phyloP scores from a whole-genome alignment of 2,113 vertebrate species.

The Bettongia penicillata region DNA sequence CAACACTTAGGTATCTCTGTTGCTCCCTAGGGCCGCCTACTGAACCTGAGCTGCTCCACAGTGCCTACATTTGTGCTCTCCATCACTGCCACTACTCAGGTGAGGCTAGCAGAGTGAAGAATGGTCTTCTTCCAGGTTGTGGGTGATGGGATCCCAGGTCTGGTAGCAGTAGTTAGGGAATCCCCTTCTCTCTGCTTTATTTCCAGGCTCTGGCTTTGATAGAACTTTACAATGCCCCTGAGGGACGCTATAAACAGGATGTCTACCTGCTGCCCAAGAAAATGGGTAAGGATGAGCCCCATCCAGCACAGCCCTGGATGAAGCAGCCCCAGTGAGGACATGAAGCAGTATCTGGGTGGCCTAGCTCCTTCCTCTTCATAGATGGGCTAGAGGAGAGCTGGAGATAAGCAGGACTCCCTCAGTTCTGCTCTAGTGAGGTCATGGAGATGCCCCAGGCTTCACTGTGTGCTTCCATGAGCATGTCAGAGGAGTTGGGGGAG shows the following conservation, averaged over 20 bases:
- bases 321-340: conserved; percentile 20
- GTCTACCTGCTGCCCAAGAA: conserved; percentile 98
- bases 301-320: not conserved
- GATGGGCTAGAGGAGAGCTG: not conserved
- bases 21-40: conserved; percentile 87
- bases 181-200: conserved; percentile 53
- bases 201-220: conserved; percentile 94
- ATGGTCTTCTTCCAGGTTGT: not conserved
- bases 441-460: conserved; percentile 13
- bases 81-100: conserved; percentile 98
- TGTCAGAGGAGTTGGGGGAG: not conserved
- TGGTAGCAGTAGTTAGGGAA: not conserved
- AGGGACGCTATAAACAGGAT: conserved; percentile 97
- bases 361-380: not conserved
- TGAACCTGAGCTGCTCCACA: conserved; percentile 98
- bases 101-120: conserved; percentile 62
- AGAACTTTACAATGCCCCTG: conserved; percentile 96
- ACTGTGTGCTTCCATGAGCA: not conserved
- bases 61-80: conserved; percentile 98
- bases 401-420: conserved; percentile 13
- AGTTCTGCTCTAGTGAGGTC: not conserved
- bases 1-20: conserved; percentile 18
- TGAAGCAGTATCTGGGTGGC: not conserved
- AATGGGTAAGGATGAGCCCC: conserved; percentile 88
- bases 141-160: not conserved